Evolutionary conservation across 2,888 invertebrate genomes (phyloP), one percentile per base, ranked within the genome.

Genomic region (Candidula unifasciata): DNA sequence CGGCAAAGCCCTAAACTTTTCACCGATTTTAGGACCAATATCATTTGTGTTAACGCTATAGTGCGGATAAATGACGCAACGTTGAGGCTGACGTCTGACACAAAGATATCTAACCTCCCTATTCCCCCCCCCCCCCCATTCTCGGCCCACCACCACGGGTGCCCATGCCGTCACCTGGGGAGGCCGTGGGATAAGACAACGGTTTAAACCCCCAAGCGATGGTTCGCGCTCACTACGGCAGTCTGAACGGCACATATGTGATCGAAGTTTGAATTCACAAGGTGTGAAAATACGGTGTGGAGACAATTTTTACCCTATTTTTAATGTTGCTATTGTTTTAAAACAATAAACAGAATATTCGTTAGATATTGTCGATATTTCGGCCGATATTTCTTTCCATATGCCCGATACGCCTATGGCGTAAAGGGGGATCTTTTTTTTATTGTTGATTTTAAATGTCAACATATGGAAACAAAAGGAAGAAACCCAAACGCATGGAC

Each of bases 241-340:
- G 64, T 73, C 82, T 60, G 74, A 82, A 57, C 60, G 44, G 60
- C 64, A 64, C 82, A 82, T 73, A 64, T 82, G 81, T 35, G 33
- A 3, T 57, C 3, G 24, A 74, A 44, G 21, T 57, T 30, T n/a
- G 37, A 27, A 27, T 44, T 33, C 27, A 44, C 13, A 24, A 80
- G 82, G 82, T 82, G 82, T 82, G 82, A 82, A 64, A 82, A 35
- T 60, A 82, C 82, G 82, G 82, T 82, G 82, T 74, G n/a, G 10
- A 35, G n/a, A 80, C 3, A 35, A 0, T 52, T 80, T 69, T n/a
- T 37, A 64, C 18, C 35, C 37, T 27, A 33, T 60, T 57, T 57
- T 77, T 44, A 54, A 21, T 27, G 1, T 27, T 10, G 27, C 5
- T 69, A 33, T 27, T 18, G 6, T n/a, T n/a, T n/a, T n/a, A n/a